Evolutionary conservation across 1,140 invertebrate genomes (phyloP), one percentile per base, ranked within the genome.

Genomic region (Lethrus apterus): DNA sequence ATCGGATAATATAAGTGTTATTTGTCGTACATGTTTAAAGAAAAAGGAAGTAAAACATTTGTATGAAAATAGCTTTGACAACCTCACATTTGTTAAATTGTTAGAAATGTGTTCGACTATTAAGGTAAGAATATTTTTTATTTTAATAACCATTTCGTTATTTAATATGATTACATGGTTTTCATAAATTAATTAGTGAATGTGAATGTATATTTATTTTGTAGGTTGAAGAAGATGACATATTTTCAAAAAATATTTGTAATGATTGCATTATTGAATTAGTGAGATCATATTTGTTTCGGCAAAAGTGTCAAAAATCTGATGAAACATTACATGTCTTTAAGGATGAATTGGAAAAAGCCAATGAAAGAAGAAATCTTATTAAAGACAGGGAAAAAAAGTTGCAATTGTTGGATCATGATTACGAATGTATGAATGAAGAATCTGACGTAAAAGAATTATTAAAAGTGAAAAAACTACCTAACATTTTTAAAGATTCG

Each of bases 101-200:
- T n/a, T n/a, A n/a, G 35, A 38, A 38, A 11, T 38, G n/a, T 38
- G 35, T 11, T 8, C 35, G 10, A n/a, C 35, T 2, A 21, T 38
- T 11, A 38, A 38, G 20, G 35, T 38, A 38, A 21, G 35, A 38
- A n/a, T n/a, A n/a, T n/a, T n/a, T n/a, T n/a, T n/a, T n/a, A n/a
- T n/a, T n/a, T n/a, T n/a, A n/a, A n/a, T n/a, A n/a, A n/a, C n/a
- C n/a, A n/a, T n/a, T n/a, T n/a, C n/a, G n/a, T n/a, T n/a, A n/a
- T n/a, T n/a, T n/a, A n/a, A n/a, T n/a, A n/a, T n/a, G n/a, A n/a
- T n/a, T n/a, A n/a, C 1, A 7, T n/a, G 14, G 11, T n/a, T n/a
- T 21, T 10, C 20, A 15, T 11, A n/a, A 38, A 38, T 13, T 2
- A 15, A 14, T 33, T 33, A 13, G 24, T 15, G 18, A 9, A 2